Evolutionary conservation across 1,140 invertebrate species (phyloP).

Genomic region (Drosophila serrata): DNA sequence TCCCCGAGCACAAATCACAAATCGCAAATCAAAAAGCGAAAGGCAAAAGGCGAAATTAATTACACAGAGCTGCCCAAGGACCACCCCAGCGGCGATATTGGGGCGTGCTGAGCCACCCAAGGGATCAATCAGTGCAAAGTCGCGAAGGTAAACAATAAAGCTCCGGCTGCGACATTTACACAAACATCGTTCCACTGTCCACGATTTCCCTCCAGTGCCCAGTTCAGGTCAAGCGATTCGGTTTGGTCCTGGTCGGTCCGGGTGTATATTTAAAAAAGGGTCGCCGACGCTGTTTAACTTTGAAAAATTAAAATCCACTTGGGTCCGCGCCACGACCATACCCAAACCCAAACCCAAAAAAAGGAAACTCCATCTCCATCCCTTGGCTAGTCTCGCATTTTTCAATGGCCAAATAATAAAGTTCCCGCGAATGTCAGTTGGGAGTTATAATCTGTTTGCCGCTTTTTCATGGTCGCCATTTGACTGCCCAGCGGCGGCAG

Average conservation of each 20-base stretch:
- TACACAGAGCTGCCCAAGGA: conserved; percentile 33
- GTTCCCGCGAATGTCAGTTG: conserved; percentile 77
- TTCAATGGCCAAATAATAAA: conserved; percentile 83
- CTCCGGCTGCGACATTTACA: conserved; percentile 51
- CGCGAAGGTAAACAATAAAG: conserved; percentile 77
- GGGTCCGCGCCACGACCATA: conserved; percentile 31
- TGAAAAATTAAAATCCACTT: conserved; percentile 84
- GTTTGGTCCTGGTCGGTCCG: not conserved
- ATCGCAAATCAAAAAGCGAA: conserved; percentile 47
- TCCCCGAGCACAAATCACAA: conserved; percentile 49
- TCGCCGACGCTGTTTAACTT: conserved; percentile 72
- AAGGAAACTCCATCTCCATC: conserved; percentile 16
- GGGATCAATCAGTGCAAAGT: conserved; percentile 80
- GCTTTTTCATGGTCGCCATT: conserved; percentile 79
- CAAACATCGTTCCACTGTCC: conserved; percentile 51
- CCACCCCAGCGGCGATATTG: conserved; percentile 13
- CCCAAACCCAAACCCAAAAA: not conserved
- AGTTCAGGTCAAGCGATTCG: conserved; percentile 33
- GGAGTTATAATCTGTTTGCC: conserved; percentile 83
- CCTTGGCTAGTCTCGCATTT: conserved; percentile 61
- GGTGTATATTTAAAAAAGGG: conserved; percentile 57
- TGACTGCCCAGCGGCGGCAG: conserved; percentile 36
- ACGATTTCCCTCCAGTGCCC: conserved; percentile 14
- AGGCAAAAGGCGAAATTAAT: conserved; percentile 71
- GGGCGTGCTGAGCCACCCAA: conserved; percentile 57